Percentiles rank a stretch among this genome's conserved stretches.
phyloP scores from a whole-genome alignment of 2,113 vertebrate genomes.

The Oostethus manadensis region DNA sequence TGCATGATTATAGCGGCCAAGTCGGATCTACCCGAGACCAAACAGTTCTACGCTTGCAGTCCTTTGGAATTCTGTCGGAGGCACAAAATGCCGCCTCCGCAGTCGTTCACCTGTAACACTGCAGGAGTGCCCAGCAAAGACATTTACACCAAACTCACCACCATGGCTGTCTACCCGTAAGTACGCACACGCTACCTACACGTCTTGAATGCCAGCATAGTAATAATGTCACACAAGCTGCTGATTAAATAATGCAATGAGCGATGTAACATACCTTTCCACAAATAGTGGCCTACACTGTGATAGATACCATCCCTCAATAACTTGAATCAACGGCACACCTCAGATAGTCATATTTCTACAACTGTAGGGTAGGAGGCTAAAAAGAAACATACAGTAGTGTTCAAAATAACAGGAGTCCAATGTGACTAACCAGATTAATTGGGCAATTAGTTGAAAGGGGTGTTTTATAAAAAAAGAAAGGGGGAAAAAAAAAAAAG shows the following conservation, averaged over 20 bases:
- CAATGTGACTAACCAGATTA: no score
- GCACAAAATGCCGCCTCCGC: constrained; percentile 95
- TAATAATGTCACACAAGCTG: neutral
- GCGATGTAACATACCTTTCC: no score
- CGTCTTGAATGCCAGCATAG: neutral
- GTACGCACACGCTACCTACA: constrained; percentile 46
- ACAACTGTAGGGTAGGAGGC: no score
- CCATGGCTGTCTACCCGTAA: constrained; percentile 98
- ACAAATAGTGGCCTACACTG: no score
- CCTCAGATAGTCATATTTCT: no score
- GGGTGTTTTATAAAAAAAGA: no score
- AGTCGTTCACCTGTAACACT: constrained; percentile 89
- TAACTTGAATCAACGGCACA: no score
- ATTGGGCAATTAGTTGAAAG: no score
- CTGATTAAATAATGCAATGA: neutral
- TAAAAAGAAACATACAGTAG: no score
- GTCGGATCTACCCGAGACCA: constrained; percentile 89
- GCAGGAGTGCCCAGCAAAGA: constrained; percentile 81
- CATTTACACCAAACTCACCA: constrained; percentile 92
- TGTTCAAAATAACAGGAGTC: no score
- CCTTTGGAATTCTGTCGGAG: constrained; percentile 92
- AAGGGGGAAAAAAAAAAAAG: no score
- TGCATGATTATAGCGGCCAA: constrained; percentile 91
- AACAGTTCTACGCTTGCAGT: constrained; percentile 82
- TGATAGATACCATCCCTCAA: no score